phyloP scores from a whole-genome alignment of 2,888 invertebrate genomes.

The Sipha maydis region DNA sequence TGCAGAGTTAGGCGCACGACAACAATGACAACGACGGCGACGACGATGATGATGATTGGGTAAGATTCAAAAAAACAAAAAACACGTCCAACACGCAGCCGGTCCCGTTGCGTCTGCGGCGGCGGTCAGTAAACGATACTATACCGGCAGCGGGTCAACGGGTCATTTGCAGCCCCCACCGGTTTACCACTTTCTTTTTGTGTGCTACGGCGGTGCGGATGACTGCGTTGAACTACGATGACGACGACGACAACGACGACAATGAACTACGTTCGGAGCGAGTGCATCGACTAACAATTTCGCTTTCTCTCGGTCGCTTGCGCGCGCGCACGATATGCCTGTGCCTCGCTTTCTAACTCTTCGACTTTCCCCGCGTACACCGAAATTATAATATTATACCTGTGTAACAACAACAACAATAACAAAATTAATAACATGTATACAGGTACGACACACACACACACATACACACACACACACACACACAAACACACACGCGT shows the following conservation, averaged over 20 bases:
- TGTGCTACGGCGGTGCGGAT: neutral
- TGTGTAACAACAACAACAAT: too few relatives aligned
- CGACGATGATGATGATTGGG: neutral
- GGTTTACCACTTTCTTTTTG: slow-evolving; percentile 56
- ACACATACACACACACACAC: too few relatives aligned
- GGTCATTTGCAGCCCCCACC: slow-evolving; percentile 57
- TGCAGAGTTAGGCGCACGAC: neutral
- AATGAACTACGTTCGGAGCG: slow-evolving; percentile 27
- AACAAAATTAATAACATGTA: too few relatives aligned
- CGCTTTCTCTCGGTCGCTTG: slow-evolving; percentile 53
- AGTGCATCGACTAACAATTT: slow-evolving; percentile 53
- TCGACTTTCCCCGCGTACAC: slow-evolving; percentile 34
- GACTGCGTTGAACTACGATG: neutral
- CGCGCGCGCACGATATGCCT: neutral
- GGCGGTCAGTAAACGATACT: slow-evolving; percentile 37
- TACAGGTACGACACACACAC: too few relatives aligned
- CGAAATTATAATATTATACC: neutral
- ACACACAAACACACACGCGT: too few relatives aligned
- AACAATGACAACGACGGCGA: neutral
- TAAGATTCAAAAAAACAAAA: slow-evolving; percentile 13
- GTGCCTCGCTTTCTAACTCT: slow-evolving; percentile 35
- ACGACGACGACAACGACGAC: neutral
- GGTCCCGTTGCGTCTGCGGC: slow-evolving; percentile 48
- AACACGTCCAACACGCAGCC: slow-evolving; percentile 49
- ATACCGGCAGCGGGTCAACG: slow-evolving; percentile 55